phyloP scores from a whole-genome alignment of 2,113 vertebrate genomes.

The Suncus etruscus region DNA sequence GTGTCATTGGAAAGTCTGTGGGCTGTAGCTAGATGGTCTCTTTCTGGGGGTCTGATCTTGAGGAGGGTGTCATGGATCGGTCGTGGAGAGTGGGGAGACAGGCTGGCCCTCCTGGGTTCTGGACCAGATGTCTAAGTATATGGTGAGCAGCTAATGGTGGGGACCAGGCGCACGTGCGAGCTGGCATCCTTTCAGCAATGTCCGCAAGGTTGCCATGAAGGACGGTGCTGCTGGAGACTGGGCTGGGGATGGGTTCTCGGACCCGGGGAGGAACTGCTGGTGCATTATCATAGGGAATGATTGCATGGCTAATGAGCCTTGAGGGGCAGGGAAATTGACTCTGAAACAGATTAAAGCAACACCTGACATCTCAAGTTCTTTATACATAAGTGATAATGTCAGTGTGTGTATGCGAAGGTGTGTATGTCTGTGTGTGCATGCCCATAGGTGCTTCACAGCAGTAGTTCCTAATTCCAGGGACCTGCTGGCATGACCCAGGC shows the following conservation, averaged over 20 bases:
- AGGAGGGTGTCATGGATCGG: constrained; percentile 35
- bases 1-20: constrained; percentile 41
- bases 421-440: not conserved
- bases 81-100: not conserved
- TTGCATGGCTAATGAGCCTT: constrained; percentile 87
- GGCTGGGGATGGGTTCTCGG: constrained; percentile 77
- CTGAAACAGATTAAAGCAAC: constrained; percentile 84
- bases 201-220: constrained; percentile 80
- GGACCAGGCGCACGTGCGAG: constrained; percentile 59
- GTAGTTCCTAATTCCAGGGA: not conserved
- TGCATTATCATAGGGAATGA: constrained; percentile 80
- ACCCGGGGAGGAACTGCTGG: constrained; percentile 73
- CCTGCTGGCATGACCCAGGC: no score
- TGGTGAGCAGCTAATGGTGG: constrained; percentile 76
- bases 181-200: constrained; percentile 72
- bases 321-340: constrained; percentile 84
- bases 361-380: constrained; percentile 78
- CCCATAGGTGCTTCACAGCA: not conserved
- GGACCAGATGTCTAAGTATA: constrained; percentile 86
- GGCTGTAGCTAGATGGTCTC: constrained; percentile 53
- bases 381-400: constrained; percentile 62
- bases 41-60: constrained; percentile 55
- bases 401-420: not conserved
- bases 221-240: constrained; percentile 64
- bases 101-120: constrained; percentile 7